phyloP scores from a whole-genome alignment of 2,797 vertebrate genomes.

The Serranus cabrilla region DNA sequence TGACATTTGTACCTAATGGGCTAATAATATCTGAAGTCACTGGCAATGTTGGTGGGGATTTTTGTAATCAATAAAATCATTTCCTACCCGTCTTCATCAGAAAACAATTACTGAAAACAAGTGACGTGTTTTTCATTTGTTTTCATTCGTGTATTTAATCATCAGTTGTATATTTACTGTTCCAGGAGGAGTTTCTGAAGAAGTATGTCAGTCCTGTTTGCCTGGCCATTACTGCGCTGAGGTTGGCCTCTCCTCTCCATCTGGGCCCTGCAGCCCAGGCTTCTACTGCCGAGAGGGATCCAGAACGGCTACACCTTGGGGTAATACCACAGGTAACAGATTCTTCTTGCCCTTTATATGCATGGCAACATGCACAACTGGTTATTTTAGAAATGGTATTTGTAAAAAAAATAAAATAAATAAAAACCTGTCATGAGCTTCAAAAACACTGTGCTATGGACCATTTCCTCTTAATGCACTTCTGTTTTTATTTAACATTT shows the following conservation, averaged over 20 bases:
- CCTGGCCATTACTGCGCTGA: slow-evolving; percentile 88
- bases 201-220: slow-evolving; percentile 86
- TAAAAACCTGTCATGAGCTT: background rate
- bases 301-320: slow-evolving; percentile 78
- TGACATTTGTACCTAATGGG: slow-evolving; percentile 40
- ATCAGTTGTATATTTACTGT: slow-evolving; percentile 12
- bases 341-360: slow-evolving; percentile 37
- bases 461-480: slow-evolving; percentile 9
- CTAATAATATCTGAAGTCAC: background rate
- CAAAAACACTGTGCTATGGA: slow-evolving; percentile 13
- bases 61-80: background rate
- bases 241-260: slow-evolving; percentile 84
- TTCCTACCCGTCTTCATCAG: background rate
- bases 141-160: background rate
- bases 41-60: background rate
- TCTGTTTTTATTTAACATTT: slow-evolving; percentile 41
- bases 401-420: background rate
- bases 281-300: slow-evolving; percentile 87
- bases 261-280: slow-evolving; percentile 86
- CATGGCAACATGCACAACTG: background rate
- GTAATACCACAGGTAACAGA: slow-evolving; percentile 62
- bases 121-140: background rate
- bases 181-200: slow-evolving; percentile 82
- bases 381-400: slow-evolving; percentile 31
- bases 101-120: slow-evolving; percentile 10